Conservation (phyloP, 1,140 invertebrate genomes). For the Temnothorax curvispinosus region DNA sequence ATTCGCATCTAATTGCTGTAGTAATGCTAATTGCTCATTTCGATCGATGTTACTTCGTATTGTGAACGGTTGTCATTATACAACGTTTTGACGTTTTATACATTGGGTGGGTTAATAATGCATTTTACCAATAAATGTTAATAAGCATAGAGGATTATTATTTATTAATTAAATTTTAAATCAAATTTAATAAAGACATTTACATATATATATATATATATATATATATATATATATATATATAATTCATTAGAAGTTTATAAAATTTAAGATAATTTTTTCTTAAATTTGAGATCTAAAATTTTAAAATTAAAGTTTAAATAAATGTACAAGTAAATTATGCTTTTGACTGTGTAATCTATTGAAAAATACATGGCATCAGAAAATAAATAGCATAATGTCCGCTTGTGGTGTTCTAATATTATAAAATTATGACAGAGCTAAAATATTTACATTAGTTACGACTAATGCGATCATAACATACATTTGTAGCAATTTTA, state of each 20-base stretch:
- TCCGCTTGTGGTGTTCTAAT: neutral
- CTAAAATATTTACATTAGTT: constrained; percentile 1
- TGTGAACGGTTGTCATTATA: neutral
- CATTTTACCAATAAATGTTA: neutral
- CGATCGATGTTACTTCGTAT: neutral
- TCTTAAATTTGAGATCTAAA: neutral
- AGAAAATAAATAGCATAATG: neutral
- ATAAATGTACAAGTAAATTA: neutral
- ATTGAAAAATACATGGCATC: neutral
- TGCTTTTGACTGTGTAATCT: neutral
- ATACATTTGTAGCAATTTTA: neutral
- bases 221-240: no score
- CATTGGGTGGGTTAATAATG: neutral
- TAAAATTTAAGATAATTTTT: neutral
- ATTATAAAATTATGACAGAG: neutral
- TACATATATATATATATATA: no score
- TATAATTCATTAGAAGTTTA: no score
- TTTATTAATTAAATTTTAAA: neutral
- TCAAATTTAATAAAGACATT: no score
- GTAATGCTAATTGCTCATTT: neutral
- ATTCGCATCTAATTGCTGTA: neutral
- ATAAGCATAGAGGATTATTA: neutral
- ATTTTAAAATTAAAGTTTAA: neutral
- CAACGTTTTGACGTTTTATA: neutral
- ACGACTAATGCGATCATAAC: neutral